A percentile compares a stretch with the other conserved stretches of the same genome.
Conservation (phyloP, 2,888 invertebrate species). For the Drosophila engyochracea region DNA sequence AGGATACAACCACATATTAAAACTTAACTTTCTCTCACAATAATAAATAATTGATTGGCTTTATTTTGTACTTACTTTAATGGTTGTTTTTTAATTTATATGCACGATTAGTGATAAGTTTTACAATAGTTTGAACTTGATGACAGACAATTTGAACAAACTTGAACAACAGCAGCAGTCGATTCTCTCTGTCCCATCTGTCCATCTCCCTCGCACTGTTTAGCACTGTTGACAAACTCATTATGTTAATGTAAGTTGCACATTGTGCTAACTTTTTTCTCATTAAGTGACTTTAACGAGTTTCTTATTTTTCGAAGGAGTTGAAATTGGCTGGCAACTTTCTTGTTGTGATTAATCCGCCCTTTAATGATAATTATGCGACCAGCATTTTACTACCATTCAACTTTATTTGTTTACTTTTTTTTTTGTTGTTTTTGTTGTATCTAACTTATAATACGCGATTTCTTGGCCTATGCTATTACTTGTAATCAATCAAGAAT, state of each 20-base stretch:
- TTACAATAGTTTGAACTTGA: neutral
- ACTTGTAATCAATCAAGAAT: conserved; percentile 10
- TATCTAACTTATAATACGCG: neutral
- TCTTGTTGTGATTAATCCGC: neutral
- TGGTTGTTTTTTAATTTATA: neutral
- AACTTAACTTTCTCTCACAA: too few relatives aligned
- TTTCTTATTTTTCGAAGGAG: neutral
- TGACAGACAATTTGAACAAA: neutral
- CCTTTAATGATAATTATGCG: neutral
- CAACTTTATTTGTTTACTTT: neutral
- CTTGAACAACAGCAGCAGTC: neutral
- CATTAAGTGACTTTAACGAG: conserved; percentile 1
- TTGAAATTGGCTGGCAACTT: conserved; percentile 2
- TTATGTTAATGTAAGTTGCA: conserved; percentile 6
- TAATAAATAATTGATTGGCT: neutral
- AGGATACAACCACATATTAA: too few relatives aligned
- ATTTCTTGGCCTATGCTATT: neutral
- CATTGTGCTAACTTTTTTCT: neutral
- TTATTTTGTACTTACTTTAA: neutral
- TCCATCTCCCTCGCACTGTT: neutral
- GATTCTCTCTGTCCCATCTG: neutral
- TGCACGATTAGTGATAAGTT: neutral
- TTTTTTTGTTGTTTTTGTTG: neutral
- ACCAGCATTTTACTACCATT: neutral
- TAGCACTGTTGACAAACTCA: neutral